Base-by-base conservation (phyloP, 64 coral and sea anemone species). In the Actinia equina region DNA sequence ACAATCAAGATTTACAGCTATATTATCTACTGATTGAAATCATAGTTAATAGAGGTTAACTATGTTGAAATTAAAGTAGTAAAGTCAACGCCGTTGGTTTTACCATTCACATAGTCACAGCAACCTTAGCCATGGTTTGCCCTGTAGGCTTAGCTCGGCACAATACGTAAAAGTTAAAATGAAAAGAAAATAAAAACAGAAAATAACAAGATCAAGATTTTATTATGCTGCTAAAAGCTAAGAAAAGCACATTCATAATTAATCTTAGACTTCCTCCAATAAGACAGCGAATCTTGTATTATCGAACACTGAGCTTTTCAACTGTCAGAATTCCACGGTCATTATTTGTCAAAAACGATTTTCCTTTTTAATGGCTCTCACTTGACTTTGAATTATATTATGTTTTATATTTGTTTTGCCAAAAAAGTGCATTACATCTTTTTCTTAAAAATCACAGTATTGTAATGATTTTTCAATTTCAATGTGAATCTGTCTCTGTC, bases 281-380 rank as follows among this genome's bases (percentile, higher is more conserved):
- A 69, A 18, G 4, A 74, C 5, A 30, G 2, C 14, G 25, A 41
- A 11, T 74, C 11, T 27, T 74, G 10, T 30, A 74, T 9, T 2
- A 30, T 74, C 6, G 25, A n/a, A n/a, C n/a, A n/a, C n/a, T n/a
- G n/a, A n/a, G n/a, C n/a, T n/a, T n/a, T n/a, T n/a, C 17, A 49
- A 23, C 78, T 81, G 78, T 81, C 78, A 81, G 16, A 6, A 79
- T 44, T 19, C 30, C 44, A 79, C 37, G 77, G 30, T 79, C 77
- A 46, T 79, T 79, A 79, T 13, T 46, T 13, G 42, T 79, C 77
- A 43, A 0, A 67, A 71, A 26, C 37, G 9, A 80, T 46, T 16
- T 49, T 52, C 52, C 42, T 80, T 52, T 49, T 46, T 3, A 49
- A 80, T 23, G 20, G 6, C 49, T 52, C 27, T 52, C 78, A 81